Base-by-base conservation (phyloP, 1,140 invertebrate species). In the Penaeus chinensis region DNA sequence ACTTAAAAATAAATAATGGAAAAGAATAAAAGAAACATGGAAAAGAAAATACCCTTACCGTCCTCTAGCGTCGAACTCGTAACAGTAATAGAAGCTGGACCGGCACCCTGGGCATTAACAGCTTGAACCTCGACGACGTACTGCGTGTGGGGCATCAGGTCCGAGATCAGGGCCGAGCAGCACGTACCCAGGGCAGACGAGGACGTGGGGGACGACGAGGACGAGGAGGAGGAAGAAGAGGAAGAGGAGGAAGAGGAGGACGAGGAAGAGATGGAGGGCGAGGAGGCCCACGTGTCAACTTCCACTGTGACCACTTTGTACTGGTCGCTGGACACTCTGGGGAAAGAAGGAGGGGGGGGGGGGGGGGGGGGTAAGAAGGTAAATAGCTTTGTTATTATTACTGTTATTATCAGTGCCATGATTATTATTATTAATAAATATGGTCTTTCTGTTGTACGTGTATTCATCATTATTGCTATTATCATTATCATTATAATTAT, bases 91-190 rank as follows among this genome's bases (percentile, higher is more conserved):
- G 92, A 92, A 16, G 92, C 88, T 3, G 93, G 93, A 8, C 93
- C 93, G 37, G 93, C 92, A 10, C 93, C 93, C 82, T 92, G 88
- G 13, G 90, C 85, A 85, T 94, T 94, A 81, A 92, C 93, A 7
- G 93, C 93, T 88, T 93, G 93, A 2, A 94, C 92, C 65, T 93
- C 91, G 8, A 94, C 91, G 2, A 91, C 91, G 87, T 94, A 94
- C 86, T 88, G 61, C 4, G 87, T 88, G 82, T 84, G 84, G 65
- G 87, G 82, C 13, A 60, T 32, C 20, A 90, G 69, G 11, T 90
- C 87, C 4, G 74, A 69, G 32, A 88, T 76, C 10, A 88, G 22
- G 32, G 87, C 87, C 3, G 82, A 84, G 82, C 87, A 88, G 63
- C 87, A 88, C 66, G 22, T 27, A 8, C 22, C 27, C 66, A 27